phyloP scores from a whole-genome alignment of 2,113 vertebrate species.

The Phrynosoma blainvillii region DNA sequence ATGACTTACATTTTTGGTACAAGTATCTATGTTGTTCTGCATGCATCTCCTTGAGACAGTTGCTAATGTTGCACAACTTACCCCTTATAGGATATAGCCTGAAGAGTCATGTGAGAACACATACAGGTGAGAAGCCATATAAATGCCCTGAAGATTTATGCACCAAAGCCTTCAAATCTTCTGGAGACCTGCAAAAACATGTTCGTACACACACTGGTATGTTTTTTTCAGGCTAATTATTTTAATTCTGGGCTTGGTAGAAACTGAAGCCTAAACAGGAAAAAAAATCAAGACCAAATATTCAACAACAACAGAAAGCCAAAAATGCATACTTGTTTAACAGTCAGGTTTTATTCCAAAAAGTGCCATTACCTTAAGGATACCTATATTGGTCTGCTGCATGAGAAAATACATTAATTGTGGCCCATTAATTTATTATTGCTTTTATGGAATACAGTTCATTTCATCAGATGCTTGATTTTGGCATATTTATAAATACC shows the following conservation, averaged over 20 bases:
- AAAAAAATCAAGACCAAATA: not conserved
- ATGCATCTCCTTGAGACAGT: not conserved
- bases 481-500: too few species aligned
- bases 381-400: too few species aligned
- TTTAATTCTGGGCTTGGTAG: not conserved
- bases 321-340: too few species aligned
- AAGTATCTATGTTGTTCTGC: not conserved
- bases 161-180: constrained; percentile 87
- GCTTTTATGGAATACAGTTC: too few species aligned
- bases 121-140: constrained; percentile 86
- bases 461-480: too few species aligned
- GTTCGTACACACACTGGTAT: constrained; percentile 85
- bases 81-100: constrained; percentile 77
- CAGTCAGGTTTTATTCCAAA: too few species aligned
- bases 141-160: constrained; percentile 85
- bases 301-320: not conserved
- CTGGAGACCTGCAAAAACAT: constrained; percentile 86
- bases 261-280: not conserved
- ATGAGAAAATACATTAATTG: too few species aligned
- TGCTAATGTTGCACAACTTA: not conserved
- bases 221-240: constrained; percentile 5
- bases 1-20: too few species aligned
- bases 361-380: too few species aligned
- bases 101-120: constrained; percentile 83
- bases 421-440: too few species aligned